These are phyloP conservation scores for Oostethus manadensis DNA, from an alignment of 2,113 vertebrate genomes.

Conservation along the genomic window DNA sequence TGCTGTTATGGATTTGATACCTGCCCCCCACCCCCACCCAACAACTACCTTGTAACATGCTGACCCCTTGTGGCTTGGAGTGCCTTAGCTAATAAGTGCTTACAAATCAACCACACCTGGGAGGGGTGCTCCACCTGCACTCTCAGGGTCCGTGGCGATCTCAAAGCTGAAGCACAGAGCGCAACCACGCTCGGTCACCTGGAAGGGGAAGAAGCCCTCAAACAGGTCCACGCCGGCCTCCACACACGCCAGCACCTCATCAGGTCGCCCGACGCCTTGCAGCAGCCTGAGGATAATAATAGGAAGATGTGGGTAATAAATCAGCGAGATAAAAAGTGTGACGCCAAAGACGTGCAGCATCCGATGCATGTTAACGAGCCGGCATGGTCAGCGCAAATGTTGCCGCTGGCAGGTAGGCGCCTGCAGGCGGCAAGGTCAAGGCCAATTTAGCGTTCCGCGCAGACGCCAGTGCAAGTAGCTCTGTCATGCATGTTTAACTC, in stretches of 20 bases:
- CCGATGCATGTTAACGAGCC: neutral
- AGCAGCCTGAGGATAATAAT: slow-evolving; percentile 73
- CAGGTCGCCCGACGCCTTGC: slow-evolving; percentile 84
- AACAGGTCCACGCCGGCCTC: slow-evolving; percentile 93
- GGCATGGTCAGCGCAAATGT: slow-evolving; percentile 2
- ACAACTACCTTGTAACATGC: no score
- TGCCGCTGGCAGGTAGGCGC: slow-evolving; percentile 23
- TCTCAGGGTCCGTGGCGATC: slow-evolving; percentile 74
- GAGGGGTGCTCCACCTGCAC: slow-evolving; percentile 71
- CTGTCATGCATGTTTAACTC: neutral
- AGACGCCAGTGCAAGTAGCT: slow-evolving; percentile 14
- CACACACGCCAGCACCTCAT: slow-evolving; percentile 85
- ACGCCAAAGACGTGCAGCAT: neutral
- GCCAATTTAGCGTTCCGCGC: slow-evolving; percentile 49
- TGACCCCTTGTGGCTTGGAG: neutral
- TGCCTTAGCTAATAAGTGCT: neutral
- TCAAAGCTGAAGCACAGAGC: slow-evolving; percentile 82
- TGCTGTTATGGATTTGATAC: no score
- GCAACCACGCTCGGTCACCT: slow-evolving; percentile 87
- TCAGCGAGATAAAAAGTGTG: neutral
- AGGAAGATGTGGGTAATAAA: slow-evolving; percentile 3
- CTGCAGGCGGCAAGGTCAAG: slow-evolving; percentile 41
- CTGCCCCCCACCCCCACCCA: no score
- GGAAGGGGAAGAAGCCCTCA: slow-evolving; percentile 91
- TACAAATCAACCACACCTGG: slow-evolving; percentile 49